Percentiles rank a stretch among this genome's conserved stretches.
These are phyloP conservation scores for Lapara coniferarum DNA, from an alignment of 2,888 invertebrate genomes.

Conservation along the genomic window DNA sequence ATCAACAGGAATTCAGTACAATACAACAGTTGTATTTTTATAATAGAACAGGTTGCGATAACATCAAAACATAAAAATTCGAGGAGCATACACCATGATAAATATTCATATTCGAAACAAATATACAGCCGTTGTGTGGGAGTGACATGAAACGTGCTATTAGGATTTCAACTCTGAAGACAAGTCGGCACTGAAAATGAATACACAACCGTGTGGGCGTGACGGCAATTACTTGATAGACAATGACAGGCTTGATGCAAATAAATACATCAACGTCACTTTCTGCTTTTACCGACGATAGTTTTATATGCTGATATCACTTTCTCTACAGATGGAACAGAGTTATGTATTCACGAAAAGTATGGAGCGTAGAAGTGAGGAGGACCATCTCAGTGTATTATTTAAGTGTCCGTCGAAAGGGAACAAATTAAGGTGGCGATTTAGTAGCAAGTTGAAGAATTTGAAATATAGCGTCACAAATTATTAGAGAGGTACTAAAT, in stretches of 20 bases:
- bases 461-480: no score
- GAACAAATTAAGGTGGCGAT: no score
- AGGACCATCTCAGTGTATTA: no score
- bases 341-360: no score
- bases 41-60: background rate
- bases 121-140: conserved; percentile 46
- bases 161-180: conserved; percentile 63
- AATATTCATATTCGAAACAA: conserved; percentile 55
- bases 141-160: conserved; percentile 59
- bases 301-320: no score
- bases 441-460: no score
- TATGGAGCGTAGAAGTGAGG: no score
- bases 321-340: no score
- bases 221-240: conserved; percentile 36
- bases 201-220: conserved; percentile 38
- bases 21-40: background rate
- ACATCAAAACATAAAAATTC: conserved; percentile 43
- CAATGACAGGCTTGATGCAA: conserved; percentile 25
- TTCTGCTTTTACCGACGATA: background rate
- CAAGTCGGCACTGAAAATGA: conserved; percentile 45
- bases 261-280: conserved; percentile 15
- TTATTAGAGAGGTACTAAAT: no score
- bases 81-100: conserved; percentile 42
- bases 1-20: background rate
- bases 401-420: no score